Evolutionary conservation across 2,888 invertebrate species (phyloP).

Genomic region (Dilophus febrilis): DNA sequence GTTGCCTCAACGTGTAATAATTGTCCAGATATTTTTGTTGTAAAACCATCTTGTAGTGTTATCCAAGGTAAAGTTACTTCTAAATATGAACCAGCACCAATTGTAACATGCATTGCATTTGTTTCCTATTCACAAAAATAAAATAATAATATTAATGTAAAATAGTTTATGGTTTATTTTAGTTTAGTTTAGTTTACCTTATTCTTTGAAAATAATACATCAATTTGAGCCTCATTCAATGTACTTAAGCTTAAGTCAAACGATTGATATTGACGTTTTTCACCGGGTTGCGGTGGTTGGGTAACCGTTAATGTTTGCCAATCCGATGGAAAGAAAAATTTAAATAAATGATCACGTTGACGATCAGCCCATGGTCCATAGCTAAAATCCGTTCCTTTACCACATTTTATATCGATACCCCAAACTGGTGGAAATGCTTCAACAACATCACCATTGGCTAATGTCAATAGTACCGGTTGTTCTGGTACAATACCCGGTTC

Average conservation of each 20-base stretch:
- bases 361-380: constrained; percentile 99
- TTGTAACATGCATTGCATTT: constrained; percentile 90
- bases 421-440: constrained; percentile 87
- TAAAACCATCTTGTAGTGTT: constrained; percentile 70
- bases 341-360: constrained; percentile 86
- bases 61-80: constrained; percentile 96
- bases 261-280: constrained; percentile 71
- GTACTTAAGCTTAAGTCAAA: constrained; percentile 87
- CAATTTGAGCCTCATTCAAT: constrained; percentile 83
- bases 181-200: too few relatives aligned
- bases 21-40: constrained; percentile 83
- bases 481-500: constrained; percentile 87
- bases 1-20: constrained; percentile 87
- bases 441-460: constrained; percentile 86
- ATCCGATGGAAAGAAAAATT: constrained; percentile 88
- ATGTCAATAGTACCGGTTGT: constrained; percentile 71
- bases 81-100: constrained; percentile 87
- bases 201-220: constrained; percentile 87
- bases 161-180: too few relatives aligned
- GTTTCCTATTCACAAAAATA: constrained; percentile 47
- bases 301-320: constrained; percentile 66
- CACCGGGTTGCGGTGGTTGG: constrained; percentile 68
- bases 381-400: constrained; percentile 83
- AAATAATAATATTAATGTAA: too few relatives aligned
- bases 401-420: constrained; percentile 90